Evolutionary conservation across 2,888 invertebrate genomes (phyloP).

Genomic region (Timema cristinae): DNA sequence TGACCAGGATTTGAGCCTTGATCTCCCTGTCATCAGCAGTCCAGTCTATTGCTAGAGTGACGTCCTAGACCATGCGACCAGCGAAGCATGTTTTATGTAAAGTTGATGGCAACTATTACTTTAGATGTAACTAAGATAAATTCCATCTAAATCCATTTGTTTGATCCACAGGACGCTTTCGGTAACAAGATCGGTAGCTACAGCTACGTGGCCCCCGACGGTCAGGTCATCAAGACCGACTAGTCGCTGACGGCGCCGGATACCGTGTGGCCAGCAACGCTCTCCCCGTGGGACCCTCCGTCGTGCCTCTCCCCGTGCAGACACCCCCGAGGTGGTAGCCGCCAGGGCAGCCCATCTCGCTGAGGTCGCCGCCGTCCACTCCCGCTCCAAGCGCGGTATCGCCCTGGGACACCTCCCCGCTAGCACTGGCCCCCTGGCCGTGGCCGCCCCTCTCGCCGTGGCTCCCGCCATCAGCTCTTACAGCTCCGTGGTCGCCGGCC

Average conservation of each 20-base stretch:
- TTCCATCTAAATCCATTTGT: neutral
- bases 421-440: constrained; percentile 8
- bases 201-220: constrained; percentile 48
- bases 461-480: constrained; percentile 22
- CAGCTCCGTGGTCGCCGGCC: constrained; percentile 21
- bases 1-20: no score
- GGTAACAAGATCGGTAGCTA: constrained; percentile 46
- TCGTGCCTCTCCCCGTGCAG: constrained; percentile 32
- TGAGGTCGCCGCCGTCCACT: constrained; percentile 34
- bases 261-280: constrained; percentile 41
- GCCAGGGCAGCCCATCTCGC: constrained; percentile 35
- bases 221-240: constrained; percentile 44
- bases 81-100: no score
- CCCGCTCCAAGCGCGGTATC: constrained; percentile 30
- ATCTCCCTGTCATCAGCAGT: no score
- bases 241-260: constrained; percentile 46
- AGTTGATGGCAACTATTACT: no score
- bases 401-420: constrained; percentile 16
- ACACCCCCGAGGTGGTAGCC: constrained; percentile 36
- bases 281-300: constrained; percentile 35
- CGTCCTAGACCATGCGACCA: no score
- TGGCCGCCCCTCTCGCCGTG: constrained; percentile 23
- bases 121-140: no score
- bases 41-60: no score
- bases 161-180: constrained; percentile 35